Evolutionary conservation across 2,888 invertebrate genomes (phyloP).

Genomic region (Ypsolopha sequella): DNA sequence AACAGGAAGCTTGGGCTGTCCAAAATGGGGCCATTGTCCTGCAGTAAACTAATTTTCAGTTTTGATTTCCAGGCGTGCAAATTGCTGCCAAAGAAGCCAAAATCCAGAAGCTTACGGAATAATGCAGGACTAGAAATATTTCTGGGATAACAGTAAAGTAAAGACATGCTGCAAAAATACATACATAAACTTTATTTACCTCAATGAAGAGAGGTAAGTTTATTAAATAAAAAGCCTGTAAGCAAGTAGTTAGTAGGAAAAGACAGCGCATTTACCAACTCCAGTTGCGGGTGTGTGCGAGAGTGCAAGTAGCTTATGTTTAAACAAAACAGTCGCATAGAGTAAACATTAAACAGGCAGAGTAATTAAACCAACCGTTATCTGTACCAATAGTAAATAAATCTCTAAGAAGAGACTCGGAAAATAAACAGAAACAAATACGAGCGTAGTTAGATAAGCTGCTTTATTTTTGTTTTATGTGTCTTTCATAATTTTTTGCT

Average conservation of each 20-base stretch:
- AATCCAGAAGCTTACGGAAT: too few species aligned
- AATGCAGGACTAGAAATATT: too few species aligned
- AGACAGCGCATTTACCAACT: too few species aligned
- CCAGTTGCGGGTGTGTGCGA: too few species aligned
- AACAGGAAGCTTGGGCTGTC: slow-evolving; percentile 19
- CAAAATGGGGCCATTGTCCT: neutral
- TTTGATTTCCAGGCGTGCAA: too few species aligned
- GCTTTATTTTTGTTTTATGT: too few species aligned
- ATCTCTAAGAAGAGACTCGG: slow-evolving; percentile 32
- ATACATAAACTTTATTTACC: too few species aligned
- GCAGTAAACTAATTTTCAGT: too few species aligned
- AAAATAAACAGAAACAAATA: slow-evolving; percentile 33
- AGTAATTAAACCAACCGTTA: slow-evolving; percentile 53
- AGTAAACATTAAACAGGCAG: slow-evolving; percentile 38
- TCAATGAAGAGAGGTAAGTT: neutral
- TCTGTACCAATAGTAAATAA: slow-evolving; percentile 43
- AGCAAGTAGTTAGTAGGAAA: neutral
- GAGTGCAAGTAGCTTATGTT: too few species aligned
- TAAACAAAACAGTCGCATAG: slow-evolving; percentile 18
- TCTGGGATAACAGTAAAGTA: too few species aligned
- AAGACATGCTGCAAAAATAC: too few species aligned
- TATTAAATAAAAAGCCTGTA: neutral
- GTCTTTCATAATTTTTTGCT: neutral
- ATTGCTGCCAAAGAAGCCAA: too few species aligned
- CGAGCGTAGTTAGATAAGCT: slow-evolving; percentile 5